Evolutionary conservation across 2,888 invertebrate species (phyloP).

Genomic region (Pyrocoelia pectoralis): DNA sequence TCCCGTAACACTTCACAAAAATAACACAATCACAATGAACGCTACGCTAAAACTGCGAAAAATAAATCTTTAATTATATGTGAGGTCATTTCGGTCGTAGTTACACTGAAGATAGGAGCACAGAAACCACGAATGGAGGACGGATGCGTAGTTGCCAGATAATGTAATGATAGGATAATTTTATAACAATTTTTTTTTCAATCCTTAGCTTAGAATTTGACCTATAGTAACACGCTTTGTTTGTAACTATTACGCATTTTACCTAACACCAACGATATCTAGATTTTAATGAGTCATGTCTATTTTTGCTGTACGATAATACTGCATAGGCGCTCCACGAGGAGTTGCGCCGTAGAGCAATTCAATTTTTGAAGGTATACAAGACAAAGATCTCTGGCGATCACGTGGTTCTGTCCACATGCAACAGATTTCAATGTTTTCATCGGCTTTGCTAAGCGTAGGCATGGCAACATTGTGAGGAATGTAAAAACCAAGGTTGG

Average conservation of each 20-base stretch:
- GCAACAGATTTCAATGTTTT: constrained; percentile 53
- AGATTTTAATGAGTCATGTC: constrained; percentile 37
- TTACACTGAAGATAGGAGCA: constrained; percentile 45
- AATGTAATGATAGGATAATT: constrained; percentile 39
- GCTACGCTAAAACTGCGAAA: constrained; percentile 54
- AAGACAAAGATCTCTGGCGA: constrained; percentile 28
- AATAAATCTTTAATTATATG: constrained; percentile 56
- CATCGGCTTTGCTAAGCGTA: constrained; percentile 43
- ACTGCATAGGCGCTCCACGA: constrained; percentile 27
- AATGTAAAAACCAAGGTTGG: constrained; percentile 59
- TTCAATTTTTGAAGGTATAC: constrained; percentile 7
- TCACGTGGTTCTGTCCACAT: constrained; percentile 45
- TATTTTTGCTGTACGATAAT: constrained; percentile 29
- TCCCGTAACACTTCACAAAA: constrained; percentile 32
- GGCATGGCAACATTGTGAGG: constrained; percentile 55
- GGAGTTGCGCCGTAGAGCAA: constrained; percentile 25
- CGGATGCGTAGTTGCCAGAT: constrained; percentile 53
- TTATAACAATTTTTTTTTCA: constrained; percentile 4
- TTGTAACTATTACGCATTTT: constrained; percentile 29
- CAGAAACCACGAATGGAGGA: constrained; percentile 41
- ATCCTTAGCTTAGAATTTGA: constrained; percentile 12
- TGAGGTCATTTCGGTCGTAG: constrained; percentile 59
- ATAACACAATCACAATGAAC: constrained; percentile 46
- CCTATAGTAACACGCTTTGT: constrained; percentile 21
- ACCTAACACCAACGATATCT: constrained; percentile 30